Evolutionary conservation across 1,140 invertebrate species (phyloP).

Genomic region (Lamellibrachia luymesi): DNA sequence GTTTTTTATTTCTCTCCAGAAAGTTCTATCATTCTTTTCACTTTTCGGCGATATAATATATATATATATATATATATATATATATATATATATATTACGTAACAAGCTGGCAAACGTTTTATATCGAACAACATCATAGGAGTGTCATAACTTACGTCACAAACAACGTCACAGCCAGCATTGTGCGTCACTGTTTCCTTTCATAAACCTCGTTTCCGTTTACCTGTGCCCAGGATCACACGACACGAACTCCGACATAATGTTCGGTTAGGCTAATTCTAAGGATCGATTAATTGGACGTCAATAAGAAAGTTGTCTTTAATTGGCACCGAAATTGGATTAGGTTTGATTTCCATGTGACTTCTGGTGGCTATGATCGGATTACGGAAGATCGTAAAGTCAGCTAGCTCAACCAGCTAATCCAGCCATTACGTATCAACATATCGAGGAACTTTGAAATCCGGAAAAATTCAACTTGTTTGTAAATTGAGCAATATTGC

Average conservation of each 20-base stretch:
- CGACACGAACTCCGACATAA: not conserved
- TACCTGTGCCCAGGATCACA: not conserved
- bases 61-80: no score
- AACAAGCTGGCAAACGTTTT: not conserved
- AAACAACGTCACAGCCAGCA: not conserved
- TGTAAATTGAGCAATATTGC: not conserved
- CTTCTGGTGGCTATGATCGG: not conserved
- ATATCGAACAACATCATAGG: not conserved
- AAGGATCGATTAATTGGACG: not conserved
- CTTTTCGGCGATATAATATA: no score
- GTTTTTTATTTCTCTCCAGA: no score
- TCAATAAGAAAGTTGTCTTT: not conserved
- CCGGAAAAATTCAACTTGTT: not conserved
- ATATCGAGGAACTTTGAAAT: not conserved
- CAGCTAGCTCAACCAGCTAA: not conserved
- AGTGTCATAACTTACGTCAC: not conserved
- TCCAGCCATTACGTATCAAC: not conserved
- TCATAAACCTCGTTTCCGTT: not conserved
- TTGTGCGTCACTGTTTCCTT: not conserved
- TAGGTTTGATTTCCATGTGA: conserved; percentile 1
- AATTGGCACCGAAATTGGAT: not conserved
- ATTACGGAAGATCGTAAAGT: not conserved
- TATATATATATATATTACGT: not conserved
- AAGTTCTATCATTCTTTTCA: no score
- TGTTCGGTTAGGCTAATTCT: not conserved